Evolutionary conservation across 2,113 vertebrate species (phyloP), one percentile per base, ranked within the genome.

Genomic region (Ochotona princeps): DNA sequence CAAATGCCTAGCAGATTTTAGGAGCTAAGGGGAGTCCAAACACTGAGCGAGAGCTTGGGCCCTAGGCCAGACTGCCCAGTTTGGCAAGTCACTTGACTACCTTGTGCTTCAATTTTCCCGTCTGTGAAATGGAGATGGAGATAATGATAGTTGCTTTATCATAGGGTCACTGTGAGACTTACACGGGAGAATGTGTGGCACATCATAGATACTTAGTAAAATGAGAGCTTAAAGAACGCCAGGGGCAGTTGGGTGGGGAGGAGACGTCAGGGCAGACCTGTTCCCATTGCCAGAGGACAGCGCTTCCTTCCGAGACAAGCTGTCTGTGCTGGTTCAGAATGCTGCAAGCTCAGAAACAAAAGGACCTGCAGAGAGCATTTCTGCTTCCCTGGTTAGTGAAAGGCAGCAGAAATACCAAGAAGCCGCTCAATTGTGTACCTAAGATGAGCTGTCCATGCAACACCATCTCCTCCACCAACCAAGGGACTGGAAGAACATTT

Each of bases 401-500:
- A 88, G 7, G 78, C 26, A 65, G 92, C 73, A 38, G 60, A 91
- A 89, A 84, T 66, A 73, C 72, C 60, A 80, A 88, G 90, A 60
- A 93, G n/a, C 28, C 28, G 86, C 73, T 69, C 73, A 47, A 78
- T 69, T 86, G 47, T 89, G 25, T 80, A 54, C 57, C 75, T 38
- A 73, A 91, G 82, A 73, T 51, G 0, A 32, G 38, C 92, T 78
- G 76, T 89, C 94, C 92, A 70, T 74, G 32, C n/a, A 13, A 28
- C 28, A n/a, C 49, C 60, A 18, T 73, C 23, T 73, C 83, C 79
- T 65, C 94, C 1, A 0, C 65, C 67, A 73, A 72, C 47, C n/a
- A 75, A 90, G 72, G 57, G 81, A 65, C 54, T 47, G 73, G 83
- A 51, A 54, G 60, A 93, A 74, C 83, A 93, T 89, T 96, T 86